A percentile compares a stretch with the other conserved stretches of the same genome.
These are phyloP conservation scores for Schizaphis graminum DNA, from an alignment of 2,888 invertebrate genomes.

Conservation along the genomic window DNA sequence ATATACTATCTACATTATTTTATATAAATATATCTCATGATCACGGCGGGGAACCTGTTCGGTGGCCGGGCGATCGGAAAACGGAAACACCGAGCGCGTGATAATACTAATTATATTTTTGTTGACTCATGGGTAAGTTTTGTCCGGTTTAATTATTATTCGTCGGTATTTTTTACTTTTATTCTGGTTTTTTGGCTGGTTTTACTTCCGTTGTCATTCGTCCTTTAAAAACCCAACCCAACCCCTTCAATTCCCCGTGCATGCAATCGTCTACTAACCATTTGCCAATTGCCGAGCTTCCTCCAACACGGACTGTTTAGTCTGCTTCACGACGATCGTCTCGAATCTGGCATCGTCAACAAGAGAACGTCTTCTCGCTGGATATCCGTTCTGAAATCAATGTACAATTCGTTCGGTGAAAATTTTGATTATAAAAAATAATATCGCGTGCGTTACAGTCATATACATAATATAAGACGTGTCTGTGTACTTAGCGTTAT, in stretches of 20 bases:
- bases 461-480: too few species aligned
- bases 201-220: neutral
- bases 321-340: slow-evolving; percentile 94
- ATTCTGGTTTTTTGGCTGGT: neutral
- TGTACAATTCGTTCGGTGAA: neutral
- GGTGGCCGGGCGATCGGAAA: slow-evolving; percentile 33
- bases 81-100: slow-evolving; percentile 39
- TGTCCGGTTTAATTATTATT: neutral
- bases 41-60: slow-evolving; percentile 2
- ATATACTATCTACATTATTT: neutral
- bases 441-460: neutral
- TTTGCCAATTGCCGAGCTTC: slow-evolving; percentile 90
- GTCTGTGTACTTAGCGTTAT: neutral
- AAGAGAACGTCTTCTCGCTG: slow-evolving; percentile 92
- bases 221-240: neutral
- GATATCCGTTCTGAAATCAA: slow-evolving; percentile 91
- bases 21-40: neutral
- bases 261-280: slow-evolving; percentile 76
- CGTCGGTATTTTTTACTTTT: neutral
- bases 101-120: neutral
- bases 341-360: slow-evolving; percentile 99
- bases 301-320: slow-evolving; percentile 91
- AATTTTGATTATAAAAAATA: neutral
- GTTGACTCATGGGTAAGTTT: neutral
- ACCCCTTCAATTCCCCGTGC: neutral